These are phyloP conservation scores for Odocoileus hemionus DNA, from an alignment of 2,113 vertebrate species.

Conservation along the genomic window DNA sequence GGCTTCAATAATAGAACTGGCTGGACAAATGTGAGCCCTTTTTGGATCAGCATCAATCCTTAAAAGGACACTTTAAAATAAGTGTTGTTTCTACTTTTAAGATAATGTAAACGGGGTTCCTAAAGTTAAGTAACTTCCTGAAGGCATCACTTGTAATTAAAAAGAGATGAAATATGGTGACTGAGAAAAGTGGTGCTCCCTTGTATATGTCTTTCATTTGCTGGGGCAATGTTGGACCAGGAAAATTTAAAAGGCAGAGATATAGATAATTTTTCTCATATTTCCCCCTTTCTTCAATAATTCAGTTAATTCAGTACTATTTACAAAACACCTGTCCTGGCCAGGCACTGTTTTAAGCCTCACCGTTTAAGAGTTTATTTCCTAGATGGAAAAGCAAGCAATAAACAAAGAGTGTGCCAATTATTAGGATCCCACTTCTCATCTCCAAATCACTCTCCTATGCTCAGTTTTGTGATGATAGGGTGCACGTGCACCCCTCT, in stretches of 20 bases:
- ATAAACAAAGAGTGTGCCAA: not conserved
- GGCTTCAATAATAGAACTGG: not conserved
- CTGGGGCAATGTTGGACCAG: not conserved
- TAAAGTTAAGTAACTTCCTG: not conserved
- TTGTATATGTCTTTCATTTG: not conserved
- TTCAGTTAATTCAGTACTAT: not conserved
- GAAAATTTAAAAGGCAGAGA: not conserved
- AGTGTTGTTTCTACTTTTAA: not conserved
- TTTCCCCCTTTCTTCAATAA: not conserved
- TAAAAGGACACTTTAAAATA: not conserved
- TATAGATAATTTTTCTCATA: not conserved
- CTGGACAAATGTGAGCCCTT: not conserved
- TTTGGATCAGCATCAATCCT: not conserved
- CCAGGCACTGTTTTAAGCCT: not conserved
- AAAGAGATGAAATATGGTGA: not conserved
- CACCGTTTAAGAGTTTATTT: not conserved
- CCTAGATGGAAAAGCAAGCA: not conserved
- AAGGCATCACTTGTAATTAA: not conserved
- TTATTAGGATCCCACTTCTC: not conserved
- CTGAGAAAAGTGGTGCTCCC: accelerated
- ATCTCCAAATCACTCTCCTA: not conserved
- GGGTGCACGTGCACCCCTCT: accelerated
- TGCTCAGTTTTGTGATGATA: not conserved
- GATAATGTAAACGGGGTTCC: not conserved
- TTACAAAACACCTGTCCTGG: too few relatives aligned